Evolutionary conservation across 1,140 invertebrate species (phyloP).

Genomic region (Drosophila kepulauana): DNA sequence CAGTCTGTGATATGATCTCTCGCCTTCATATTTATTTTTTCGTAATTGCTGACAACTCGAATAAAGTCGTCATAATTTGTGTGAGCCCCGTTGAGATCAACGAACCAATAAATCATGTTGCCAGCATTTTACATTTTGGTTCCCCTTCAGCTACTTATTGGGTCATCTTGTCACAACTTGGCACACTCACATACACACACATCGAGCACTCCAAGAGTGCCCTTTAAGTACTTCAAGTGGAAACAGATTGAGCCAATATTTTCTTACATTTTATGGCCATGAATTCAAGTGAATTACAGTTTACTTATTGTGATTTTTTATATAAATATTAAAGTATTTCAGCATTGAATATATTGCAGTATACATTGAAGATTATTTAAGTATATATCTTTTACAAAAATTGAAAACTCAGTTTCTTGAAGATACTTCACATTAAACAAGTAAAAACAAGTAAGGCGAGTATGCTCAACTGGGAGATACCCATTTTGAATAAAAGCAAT

Average conservation of each 20-base stretch:
- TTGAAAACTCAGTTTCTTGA: no score
- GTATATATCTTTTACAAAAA: no score
- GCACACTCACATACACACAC: not conserved
- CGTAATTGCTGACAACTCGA: slow-evolving; percentile 26
- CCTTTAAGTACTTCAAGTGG: slow-evolving; percentile 34
- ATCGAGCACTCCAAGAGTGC: slow-evolving; percentile 9
- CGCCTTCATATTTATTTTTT: not conserved
- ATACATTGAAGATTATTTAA: no score
- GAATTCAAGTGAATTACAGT: not conserved
- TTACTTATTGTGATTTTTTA: no score
- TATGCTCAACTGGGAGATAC: no score
- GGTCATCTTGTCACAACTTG: slow-evolving; percentile 25
- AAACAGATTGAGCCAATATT: not conserved
- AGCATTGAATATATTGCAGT: no score
- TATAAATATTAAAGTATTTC: no score
- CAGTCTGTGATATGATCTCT: slow-evolving; percentile 12
- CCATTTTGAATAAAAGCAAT: no score
- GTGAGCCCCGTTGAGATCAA: slow-evolving; percentile 33
- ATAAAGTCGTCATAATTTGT: slow-evolving; percentile 43
- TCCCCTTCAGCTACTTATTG: slow-evolving; percentile 24
- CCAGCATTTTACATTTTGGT: slow-evolving; percentile 11
- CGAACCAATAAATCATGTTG: slow-evolving; percentile 40
- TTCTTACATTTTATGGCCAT: not conserved
- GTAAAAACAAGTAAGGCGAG: no score
- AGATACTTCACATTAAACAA: no score